Conservation (phyloP, 2,113 vertebrate genomes). For the Cercopithecus mona region DNA sequence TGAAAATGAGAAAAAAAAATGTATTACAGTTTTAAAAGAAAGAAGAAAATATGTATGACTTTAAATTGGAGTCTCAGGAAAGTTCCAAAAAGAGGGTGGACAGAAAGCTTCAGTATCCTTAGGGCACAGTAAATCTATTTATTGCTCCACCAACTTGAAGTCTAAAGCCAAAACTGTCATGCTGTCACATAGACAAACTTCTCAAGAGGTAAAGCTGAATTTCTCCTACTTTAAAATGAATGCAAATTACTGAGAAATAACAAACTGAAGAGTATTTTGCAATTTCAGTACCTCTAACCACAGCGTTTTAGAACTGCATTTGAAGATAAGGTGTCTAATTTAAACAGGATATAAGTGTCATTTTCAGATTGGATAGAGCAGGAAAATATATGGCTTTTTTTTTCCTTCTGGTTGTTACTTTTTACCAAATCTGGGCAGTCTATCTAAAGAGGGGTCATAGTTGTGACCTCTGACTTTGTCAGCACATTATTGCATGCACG, state of each 20-base stretch:
- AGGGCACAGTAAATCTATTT: slow-evolving; percentile 22
- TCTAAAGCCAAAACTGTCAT: slow-evolving; percentile 49
- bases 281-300: slow-evolving; percentile 3
- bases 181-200: slow-evolving; percentile 42
- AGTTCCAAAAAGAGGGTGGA: background rate
- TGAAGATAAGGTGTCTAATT: background rate
- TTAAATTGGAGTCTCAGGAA: slow-evolving; percentile 12
- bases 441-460: background rate
- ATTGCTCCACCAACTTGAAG: background rate
- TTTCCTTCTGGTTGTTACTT: background rate
- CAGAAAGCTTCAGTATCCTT: background rate
- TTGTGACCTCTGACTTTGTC: background rate
- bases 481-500: background rate
- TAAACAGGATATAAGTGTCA: background rate
- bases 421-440: background rate
- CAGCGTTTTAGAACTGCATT: slow-evolving; percentile 21
- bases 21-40: background rate
- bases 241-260: background rate
- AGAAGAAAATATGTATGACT: background rate
- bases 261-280: slow-evolving; percentile 26
- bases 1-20: background rate
- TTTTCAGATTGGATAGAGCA: background rate
- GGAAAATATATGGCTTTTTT: background rate
- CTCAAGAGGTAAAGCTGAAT: slow-evolving; percentile 15
- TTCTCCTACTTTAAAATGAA: background rate